phyloP scores from a whole-genome alignment of 2,888 invertebrate genomes.

The Acleris literana region DNA sequence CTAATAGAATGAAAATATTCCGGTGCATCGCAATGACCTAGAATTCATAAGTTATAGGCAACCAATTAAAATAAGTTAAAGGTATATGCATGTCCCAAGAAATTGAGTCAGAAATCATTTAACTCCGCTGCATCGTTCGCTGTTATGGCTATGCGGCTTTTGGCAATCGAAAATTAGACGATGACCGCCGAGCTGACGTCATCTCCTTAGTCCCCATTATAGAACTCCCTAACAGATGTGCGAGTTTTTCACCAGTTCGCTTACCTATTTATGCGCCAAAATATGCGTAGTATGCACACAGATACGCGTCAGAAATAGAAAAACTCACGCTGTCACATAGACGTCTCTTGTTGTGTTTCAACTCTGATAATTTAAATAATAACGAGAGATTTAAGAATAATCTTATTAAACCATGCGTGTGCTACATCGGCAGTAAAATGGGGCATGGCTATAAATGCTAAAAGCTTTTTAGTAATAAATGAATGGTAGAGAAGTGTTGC shows the following conservation, averaged over 20 bases:
- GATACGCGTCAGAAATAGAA: conserved; percentile 8
- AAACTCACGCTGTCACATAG: background rate
- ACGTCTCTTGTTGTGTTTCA: background rate
- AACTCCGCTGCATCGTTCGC: conserved; percentile 24
- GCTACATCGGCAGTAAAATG: conserved; percentile 16
- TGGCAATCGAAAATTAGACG: conserved; percentile 37
- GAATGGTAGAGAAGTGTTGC: conserved; percentile 62
- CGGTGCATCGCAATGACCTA: background rate
- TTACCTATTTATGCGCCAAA: conserved; percentile 23
- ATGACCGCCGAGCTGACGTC: conserved; percentile 33
- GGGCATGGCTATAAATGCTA: conserved; percentile 27
- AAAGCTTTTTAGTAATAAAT: conserved; percentile 52
- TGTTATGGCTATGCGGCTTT: conserved; percentile 35
- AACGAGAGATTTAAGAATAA: background rate
- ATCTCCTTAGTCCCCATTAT: conserved; percentile 34
- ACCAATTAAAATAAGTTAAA: too few relatives aligned
- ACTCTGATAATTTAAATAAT: background rate
- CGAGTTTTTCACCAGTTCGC: conserved; percentile 26
- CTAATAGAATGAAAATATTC: too few relatives aligned
- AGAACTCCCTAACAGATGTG: conserved; percentile 33
- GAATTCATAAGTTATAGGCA: background rate
- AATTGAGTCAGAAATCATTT: conserved; percentile 4
- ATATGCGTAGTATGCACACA: conserved; percentile 3
- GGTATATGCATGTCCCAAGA: background rate
- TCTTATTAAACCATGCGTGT: background rate